phyloP scores from a whole-genome alignment of 2,797 vertebrate genomes.

The Erithacus rubecula region DNA sequence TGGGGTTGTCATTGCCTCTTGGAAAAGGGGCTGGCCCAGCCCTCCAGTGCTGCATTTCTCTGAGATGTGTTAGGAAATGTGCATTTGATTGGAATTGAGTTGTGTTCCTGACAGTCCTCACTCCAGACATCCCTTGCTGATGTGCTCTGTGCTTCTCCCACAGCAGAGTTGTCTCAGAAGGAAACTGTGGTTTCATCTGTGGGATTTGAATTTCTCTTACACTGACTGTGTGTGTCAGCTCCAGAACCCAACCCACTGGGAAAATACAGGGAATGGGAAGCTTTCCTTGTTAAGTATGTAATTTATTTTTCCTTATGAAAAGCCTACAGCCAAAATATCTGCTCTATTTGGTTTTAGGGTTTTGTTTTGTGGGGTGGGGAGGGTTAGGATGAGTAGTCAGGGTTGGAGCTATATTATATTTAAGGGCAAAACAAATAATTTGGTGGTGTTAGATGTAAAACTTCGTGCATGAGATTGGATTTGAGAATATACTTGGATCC shows the following conservation, averaged over 20 bases:
- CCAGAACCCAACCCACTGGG: neutral
- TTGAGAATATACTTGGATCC: neutral
- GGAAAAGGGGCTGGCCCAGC: neutral
- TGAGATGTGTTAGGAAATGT: neutral
- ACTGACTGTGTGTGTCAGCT: fast-evolving
- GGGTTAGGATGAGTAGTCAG: neutral
- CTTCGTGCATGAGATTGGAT: fast-evolving
- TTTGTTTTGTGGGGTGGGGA: neutral
- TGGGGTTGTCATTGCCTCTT: neutral
- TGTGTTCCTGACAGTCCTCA: neutral
- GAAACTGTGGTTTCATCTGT: neutral
- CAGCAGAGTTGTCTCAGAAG: neutral
- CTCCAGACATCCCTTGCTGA: neutral
- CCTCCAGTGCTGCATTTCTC: neutral
- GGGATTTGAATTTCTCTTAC: neutral
- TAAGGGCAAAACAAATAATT: neutral
- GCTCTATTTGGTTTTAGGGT: neutral
- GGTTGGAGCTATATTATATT: neutral
- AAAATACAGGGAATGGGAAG: neutral
- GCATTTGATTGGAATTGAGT: neutral
- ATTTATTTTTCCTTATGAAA: neutral
- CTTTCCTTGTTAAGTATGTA: neutral
- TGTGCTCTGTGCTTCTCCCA: neutral
- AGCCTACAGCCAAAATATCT: neutral
- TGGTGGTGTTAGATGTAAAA: neutral